Evolutionary conservation across 2,888 invertebrate genomes (phyloP).

Genomic region (Belgica antarctica): DNA sequence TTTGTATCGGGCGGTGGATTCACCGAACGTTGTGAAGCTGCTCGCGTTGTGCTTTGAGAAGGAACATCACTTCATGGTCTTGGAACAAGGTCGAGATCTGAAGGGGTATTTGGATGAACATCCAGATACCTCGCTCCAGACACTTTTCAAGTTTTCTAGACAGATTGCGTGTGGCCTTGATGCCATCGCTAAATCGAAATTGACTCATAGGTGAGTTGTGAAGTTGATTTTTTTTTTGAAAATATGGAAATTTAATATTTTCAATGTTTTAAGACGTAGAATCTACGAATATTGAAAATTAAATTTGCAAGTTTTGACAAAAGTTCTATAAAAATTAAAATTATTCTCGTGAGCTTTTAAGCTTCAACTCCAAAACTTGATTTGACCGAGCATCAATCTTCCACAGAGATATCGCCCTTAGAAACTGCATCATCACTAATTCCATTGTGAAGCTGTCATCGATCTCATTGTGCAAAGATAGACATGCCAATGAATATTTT

Average conservation of each 20-base stretch:
- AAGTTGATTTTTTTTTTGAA: no score
- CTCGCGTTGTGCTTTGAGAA: slow-evolving; percentile 78
- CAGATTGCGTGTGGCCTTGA: slow-evolving; percentile 80
- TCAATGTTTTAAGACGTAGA: no score
- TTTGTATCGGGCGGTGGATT: slow-evolving; percentile 76
- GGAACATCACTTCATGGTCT: slow-evolving; percentile 84
- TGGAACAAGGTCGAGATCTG: slow-evolving; percentile 90
- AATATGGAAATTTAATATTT: no score
- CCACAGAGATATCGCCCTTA: slow-evolving; percentile 76
- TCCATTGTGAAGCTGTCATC: slow-evolving; percentile 76
- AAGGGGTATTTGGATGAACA: slow-evolving; percentile 77
- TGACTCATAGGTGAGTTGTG: slow-evolving; percentile 72
- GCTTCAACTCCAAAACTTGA: no score
- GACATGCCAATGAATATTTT: slow-evolving; percentile 86
- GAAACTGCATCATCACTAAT: slow-evolving; percentile 86
- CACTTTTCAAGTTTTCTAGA: slow-evolving; percentile 25
- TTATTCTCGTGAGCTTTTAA: no score
- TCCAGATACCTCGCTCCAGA: slow-evolving; percentile 47
- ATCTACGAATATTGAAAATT: no score
- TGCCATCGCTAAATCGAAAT: slow-evolving; percentile 69
- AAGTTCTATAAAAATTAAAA: no score
- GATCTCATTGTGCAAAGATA: slow-evolving; percentile 76
- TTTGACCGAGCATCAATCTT: slow-evolving; percentile 42
- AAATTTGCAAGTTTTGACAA: no score
- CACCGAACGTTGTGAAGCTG: slow-evolving; percentile 75